A percentile compares a stretch with the other conserved stretches of the same genome.
phyloP scores from a whole-genome alignment of 2,113 vertebrate genomes.

The Oncorhynchus keta region DNA sequence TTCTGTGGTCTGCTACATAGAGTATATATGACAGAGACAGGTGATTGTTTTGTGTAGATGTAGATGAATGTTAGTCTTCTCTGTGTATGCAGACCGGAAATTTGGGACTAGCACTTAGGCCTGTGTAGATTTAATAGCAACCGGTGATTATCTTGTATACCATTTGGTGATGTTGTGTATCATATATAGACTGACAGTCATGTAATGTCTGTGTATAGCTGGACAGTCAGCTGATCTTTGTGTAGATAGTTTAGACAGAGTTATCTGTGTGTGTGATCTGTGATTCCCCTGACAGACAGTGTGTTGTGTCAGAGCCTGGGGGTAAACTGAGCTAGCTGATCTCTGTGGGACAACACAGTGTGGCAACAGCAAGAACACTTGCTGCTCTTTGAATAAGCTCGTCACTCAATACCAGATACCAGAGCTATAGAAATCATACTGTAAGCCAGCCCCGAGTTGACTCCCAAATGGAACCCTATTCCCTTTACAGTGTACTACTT shows the following conservation, averaged over 20 bases:
- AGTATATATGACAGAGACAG: background rate
- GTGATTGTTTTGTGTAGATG: too few species aligned
- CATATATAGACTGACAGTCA: background rate
- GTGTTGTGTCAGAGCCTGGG: too few species aligned
- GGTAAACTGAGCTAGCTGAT: conserved; percentile 36
- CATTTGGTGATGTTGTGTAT: background rate
- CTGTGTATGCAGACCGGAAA: too few species aligned
- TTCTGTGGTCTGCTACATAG: background rate
- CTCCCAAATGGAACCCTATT: too few species aligned
- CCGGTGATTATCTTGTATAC: background rate
- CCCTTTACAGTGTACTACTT: too few species aligned
- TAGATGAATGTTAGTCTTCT: too few species aligned
- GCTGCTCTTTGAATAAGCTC: conserved; percentile 36
- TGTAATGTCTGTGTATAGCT: too few species aligned
- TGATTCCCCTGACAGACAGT: too few species aligned
- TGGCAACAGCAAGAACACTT: conserved; percentile 39
- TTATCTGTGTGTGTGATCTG: background rate
- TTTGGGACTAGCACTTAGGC: too few species aligned
- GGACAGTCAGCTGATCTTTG: background rate
- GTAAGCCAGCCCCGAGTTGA: conserved; percentile 30
- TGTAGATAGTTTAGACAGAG: conserved; percentile 9
- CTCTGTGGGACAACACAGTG: conserved; percentile 10
- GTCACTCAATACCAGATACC: conserved; percentile 32
- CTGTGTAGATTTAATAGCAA: background rate
- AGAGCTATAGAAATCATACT: conserved; percentile 22